Percentiles rank a stretch among this genome's conserved stretches.
Evolutionary conservation across 2,797 vertebrate genomes (phyloP).

Genomic region (Spea hammondii): DNA sequence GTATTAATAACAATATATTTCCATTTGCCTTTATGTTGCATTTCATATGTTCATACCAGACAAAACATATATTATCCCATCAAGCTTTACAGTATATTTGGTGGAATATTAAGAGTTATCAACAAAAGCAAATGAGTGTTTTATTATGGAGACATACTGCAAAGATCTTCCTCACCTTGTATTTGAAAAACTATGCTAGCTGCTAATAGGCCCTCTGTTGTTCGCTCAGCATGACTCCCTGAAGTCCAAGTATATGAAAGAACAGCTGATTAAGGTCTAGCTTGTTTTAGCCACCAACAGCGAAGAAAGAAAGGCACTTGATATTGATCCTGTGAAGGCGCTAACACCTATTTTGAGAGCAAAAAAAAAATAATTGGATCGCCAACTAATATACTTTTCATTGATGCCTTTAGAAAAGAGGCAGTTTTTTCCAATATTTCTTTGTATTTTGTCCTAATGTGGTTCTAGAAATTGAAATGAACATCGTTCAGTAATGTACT

Average conservation of each 20-base stretch:
- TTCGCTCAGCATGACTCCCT: conserved; percentile 26
- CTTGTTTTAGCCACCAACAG: conserved; percentile 40
- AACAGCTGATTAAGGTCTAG: conserved; percentile 46
- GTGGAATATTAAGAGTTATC: conserved; percentile 28
- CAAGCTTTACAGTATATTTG: not conserved
- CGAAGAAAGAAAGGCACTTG: conserved; percentile 41
- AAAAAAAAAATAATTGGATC: conserved; percentile 41
- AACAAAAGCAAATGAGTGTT: conserved; percentile 34
- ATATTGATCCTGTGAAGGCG: conserved; percentile 40
- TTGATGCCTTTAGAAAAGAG: conserved; percentile 24
- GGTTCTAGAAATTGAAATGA: conserved; percentile 8
- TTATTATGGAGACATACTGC: conserved; percentile 25
- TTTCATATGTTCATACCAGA: no score
- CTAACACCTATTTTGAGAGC: conserved; percentile 34
- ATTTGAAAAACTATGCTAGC: conserved; percentile 44
- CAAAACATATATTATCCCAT: no score
- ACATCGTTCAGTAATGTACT: conserved; percentile 13
- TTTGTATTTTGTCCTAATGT: conserved; percentile 16
- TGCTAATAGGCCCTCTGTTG: conserved; percentile 41
- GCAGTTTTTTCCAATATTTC: conserved; percentile 17
- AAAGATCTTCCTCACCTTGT: conserved; percentile 33
- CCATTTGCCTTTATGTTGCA: no score
- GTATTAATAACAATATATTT: no score
- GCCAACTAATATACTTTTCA: conserved; percentile 29
- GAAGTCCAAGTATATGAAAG: conserved; percentile 38